These are phyloP conservation scores for Drosophila monieri DNA, from an alignment of 2,888 invertebrate genomes.

Conservation along the genomic window DNA sequence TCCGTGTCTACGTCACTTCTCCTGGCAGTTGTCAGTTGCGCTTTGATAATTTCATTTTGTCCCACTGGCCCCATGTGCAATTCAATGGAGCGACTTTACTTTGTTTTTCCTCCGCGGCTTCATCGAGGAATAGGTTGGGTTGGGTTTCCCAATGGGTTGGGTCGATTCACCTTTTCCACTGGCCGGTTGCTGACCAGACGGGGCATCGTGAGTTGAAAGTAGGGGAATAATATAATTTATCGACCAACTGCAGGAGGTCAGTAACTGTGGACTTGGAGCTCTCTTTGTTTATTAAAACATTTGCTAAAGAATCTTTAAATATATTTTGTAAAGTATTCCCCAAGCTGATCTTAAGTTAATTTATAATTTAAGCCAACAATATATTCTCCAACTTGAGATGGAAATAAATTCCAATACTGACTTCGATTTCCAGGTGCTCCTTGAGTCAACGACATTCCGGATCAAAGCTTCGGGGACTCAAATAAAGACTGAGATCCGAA, in stretches of 20 bases:
- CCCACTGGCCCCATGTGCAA: conserved; percentile 57
- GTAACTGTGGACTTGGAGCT: neutral
- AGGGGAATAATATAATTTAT: conserved; percentile 5
- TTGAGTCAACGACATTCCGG: conserved; percentile 38
- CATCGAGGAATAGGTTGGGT: conserved; percentile 24
- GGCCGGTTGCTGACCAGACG: neutral
- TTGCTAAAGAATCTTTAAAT: neutral
- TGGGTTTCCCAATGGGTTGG: conserved; percentile 12
- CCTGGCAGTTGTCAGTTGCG: conserved; percentile 69
- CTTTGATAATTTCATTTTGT: conserved; percentile 75
- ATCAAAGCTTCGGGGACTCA: conserved; percentile 14
- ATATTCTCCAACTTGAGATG: neutral
- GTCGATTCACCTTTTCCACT: neutral
- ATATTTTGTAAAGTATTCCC: neutral
- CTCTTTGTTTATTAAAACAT: too few species aligned
- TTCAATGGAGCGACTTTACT: conserved; percentile 53
- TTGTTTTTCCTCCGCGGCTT: conserved; percentile 32
- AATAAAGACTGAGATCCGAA: conserved; percentile 21
- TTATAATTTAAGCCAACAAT: neutral
- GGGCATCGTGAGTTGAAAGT: conserved; percentile 15
- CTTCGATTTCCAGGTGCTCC: conserved; percentile 9
- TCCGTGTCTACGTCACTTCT: conserved; percentile 62
- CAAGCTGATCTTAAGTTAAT: neutral
- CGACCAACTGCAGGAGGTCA: neutral
- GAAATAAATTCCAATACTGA: neutral